Base-by-base conservation (phyloP, 2,113 vertebrate species). In the Pterocles burchelli region DNA sequence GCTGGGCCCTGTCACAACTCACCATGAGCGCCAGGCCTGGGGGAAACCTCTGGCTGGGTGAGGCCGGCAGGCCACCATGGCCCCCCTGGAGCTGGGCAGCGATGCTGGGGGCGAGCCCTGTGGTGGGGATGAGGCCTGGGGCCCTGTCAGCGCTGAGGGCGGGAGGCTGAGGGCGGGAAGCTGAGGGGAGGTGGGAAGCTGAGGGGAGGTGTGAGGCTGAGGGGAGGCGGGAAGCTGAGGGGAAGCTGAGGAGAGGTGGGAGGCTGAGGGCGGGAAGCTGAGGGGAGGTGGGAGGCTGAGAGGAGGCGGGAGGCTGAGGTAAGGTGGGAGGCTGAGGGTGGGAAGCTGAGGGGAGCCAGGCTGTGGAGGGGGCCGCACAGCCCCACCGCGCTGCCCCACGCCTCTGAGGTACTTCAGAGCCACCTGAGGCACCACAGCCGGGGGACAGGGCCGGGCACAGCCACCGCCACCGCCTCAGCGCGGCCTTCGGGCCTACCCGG, bases 391-490 rank as follows among this genome's bases (percentile, higher is more conserved):
- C 34, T 16, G 24, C 57, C 31, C 19, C 67, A 19, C 15, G 10
- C 71, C 13, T 6, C 59, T 25, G 24, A 63, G 43, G 18, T 2
- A 13, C 25, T 33, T 24, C 13, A 24, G 25, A 33, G 29, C 54
- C 73, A 10, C 61, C 17, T 1, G 1, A 15, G 10, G 17, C 20
- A 21, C 22, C 3, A 28, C 51, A 22, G 33, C 38, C 3, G 3
- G 9, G 11, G 82, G 8, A 24, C 36, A 9, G 22, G 22, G 3
- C 15, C 9, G 2, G n/a, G 5, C 3, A 1, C 36, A 3, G 22
- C 4, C 20, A 13, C 4, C 5, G 3, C 34, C 6, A 2, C 38
- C 11, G 38, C 38, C 38, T 9, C 11, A 41, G 11, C 38, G 38
- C 38, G 38, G 38, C 38, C 38, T 41, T 41, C 38, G 12, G 24